phyloP scores from a whole-genome alignment of 2,888 invertebrate genomes.

The Microplitis manilae region DNA sequence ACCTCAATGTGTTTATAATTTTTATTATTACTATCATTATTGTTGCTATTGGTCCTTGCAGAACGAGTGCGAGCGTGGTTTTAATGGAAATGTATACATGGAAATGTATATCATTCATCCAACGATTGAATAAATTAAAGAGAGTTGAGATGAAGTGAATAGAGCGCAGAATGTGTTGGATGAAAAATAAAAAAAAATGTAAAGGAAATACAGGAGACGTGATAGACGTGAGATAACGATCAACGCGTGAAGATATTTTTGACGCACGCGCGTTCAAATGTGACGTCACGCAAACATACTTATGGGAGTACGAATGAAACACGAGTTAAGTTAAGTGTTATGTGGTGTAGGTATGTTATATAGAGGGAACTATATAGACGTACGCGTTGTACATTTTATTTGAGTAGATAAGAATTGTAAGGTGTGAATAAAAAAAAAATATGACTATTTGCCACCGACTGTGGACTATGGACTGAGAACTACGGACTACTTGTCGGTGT shows the following conservation, averaged over 20 bases:
- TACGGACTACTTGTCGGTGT: not conserved
- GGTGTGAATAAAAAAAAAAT: not conserved
- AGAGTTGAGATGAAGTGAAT: not conserved
- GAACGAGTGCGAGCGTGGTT: not conserved
- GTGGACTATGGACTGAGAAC: not conserved
- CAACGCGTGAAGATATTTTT: slow-evolving; percentile 56
- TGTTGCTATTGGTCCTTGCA: not conserved
- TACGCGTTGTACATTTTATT: not conserved
- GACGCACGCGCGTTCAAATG: slow-evolving; percentile 35
- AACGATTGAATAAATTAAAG: slow-evolving; percentile 3
- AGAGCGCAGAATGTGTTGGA: not conserved
- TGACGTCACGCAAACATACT: slow-evolving; percentile 57
- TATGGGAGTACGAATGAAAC: slow-evolving; percentile 1
- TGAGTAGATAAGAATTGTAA: not conserved
- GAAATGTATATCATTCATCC: not conserved
- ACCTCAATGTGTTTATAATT: not conserved
- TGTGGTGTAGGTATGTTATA: not conserved
- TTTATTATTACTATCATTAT: not conserved
- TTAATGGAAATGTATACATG: too few species aligned
- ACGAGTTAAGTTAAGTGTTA: slow-evolving; percentile 8
- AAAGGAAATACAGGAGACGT: slow-evolving; percentile 10
- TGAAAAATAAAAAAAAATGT: slow-evolving; percentile 11
- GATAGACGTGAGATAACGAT: slow-evolving; percentile 55
- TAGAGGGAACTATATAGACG: not conserved
- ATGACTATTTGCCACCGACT: not conserved